Conservation (phyloP, 2,113 vertebrate genomes). For the Cavia porcellus region DNA sequence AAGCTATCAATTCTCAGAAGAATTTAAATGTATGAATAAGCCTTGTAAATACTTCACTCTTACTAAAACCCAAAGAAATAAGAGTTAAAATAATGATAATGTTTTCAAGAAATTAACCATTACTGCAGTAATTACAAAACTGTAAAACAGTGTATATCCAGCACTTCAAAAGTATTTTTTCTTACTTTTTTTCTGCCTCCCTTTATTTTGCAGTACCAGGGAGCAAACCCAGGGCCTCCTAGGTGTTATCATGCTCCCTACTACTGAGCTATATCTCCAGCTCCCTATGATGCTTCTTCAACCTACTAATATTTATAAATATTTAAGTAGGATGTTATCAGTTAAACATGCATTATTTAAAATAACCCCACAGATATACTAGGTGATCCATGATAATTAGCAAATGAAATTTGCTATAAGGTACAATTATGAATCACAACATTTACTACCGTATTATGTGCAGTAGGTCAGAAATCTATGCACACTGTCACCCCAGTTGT, state of each 20-base stretch:
- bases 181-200: neutral
- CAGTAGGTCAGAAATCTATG: neutral
- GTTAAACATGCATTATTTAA: neutral
- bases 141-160: neutral
- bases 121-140: neutral
- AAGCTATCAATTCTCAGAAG: neutral
- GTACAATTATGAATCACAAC: neutral
- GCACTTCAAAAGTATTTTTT: neutral
- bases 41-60: neutral
- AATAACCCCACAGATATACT: conserved; percentile 10
- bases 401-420: neutral
- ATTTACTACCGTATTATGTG: neutral
- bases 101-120: neutral
- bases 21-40: neutral
- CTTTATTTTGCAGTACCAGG: neutral
- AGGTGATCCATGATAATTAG: neutral
- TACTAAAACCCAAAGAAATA: neutral
- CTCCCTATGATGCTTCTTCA: neutral
- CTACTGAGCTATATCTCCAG: neutral
- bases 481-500: neutral
- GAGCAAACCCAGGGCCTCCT: neutral
- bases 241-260: neutral
- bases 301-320: neutral
- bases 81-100: neutral
- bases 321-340: neutral